phyloP scores from a whole-genome alignment of 1,140 invertebrate genomes.

The Cydia fagiglandana region DNA sequence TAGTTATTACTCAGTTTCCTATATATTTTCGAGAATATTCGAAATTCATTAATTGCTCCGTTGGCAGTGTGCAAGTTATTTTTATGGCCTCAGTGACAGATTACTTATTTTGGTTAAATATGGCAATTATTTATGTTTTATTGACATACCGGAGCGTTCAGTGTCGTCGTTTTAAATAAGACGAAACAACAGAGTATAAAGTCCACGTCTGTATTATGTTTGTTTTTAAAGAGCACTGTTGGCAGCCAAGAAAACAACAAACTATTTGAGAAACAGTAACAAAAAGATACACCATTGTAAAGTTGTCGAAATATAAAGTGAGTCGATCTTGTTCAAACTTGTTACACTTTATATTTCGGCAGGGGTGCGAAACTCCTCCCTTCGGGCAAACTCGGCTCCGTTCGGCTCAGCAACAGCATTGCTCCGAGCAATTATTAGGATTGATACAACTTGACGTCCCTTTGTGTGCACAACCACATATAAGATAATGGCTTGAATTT shows the following conservation, averaged over 20 bases:
- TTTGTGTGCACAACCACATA: too few species aligned
- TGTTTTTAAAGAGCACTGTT: neutral
- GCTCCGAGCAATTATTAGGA: too few species aligned
- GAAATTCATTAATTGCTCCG: neutral
- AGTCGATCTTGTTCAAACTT: too few species aligned
- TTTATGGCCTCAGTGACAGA: slow-evolving; percentile 7
- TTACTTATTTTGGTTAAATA: slow-evolving; percentile 22
- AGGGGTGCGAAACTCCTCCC: too few species aligned
- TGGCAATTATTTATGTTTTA: neutral
- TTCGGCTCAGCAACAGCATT: too few species aligned
- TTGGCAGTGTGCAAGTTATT: slow-evolving; percentile 16
- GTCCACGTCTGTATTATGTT: neutral
- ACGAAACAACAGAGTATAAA: neutral
- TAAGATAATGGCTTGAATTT: too few species aligned
- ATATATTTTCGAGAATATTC: slow-evolving; percentile 17
- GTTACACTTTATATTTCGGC: too few species aligned
- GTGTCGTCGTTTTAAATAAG: slow-evolving; percentile 11
- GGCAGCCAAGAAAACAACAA: neutral
- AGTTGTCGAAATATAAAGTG: too few species aligned
- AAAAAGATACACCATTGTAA: neutral
- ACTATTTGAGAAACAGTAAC: neutral
- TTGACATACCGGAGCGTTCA: slow-evolving; percentile 5
- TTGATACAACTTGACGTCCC: too few species aligned
- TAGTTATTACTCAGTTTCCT: slow-evolving; percentile 6
- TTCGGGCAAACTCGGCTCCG: too few species aligned